Percentiles rank a stretch among this genome's conserved stretches.
Evolutionary conservation across 2,888 invertebrate genomes (phyloP).

Genomic region (Philaethria dido): DNA sequence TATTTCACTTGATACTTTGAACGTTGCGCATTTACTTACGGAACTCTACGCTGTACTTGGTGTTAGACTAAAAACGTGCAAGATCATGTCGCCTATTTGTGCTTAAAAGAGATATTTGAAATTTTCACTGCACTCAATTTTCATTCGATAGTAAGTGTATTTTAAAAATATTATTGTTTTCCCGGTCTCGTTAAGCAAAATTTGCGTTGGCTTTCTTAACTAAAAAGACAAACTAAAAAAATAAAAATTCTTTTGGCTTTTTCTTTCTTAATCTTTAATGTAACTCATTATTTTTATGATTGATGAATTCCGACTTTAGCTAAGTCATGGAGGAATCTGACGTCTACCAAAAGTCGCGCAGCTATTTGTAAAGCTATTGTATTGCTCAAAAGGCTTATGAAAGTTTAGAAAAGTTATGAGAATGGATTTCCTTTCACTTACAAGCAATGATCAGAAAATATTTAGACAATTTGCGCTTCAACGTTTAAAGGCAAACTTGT

Average conservation of each 20-base stretch:
- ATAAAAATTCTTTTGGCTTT: background rate
- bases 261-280: background rate
- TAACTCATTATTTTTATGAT: constrained; percentile 34
- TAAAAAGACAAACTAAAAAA: too few relatives aligned
- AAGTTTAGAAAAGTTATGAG: constrained; percentile 33
- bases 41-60: too few relatives aligned
- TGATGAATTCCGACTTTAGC: constrained; percentile 26
- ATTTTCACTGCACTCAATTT: too few relatives aligned
- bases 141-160: too few relatives aligned
- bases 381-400: constrained; percentile 30
- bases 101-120: too few relatives aligned
- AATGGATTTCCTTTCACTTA: constrained; percentile 35
- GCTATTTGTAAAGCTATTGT: constrained; percentile 29
- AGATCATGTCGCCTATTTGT: too few relatives aligned
- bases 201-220: too few relatives aligned
- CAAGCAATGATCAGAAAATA: constrained; percentile 36
- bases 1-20: too few relatives aligned
- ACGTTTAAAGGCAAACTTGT: constrained; percentile 26
- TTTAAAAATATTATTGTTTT: too few relatives aligned
- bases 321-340: constrained; percentile 45
- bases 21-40: too few relatives aligned
- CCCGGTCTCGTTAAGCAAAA: too few relatives aligned
- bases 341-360: constrained; percentile 16
- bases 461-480: constrained; percentile 32
- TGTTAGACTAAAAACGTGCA: too few relatives aligned